Conservation (phyloP, 2,888 invertebrate species). For the Philereme transversata region DNA sequence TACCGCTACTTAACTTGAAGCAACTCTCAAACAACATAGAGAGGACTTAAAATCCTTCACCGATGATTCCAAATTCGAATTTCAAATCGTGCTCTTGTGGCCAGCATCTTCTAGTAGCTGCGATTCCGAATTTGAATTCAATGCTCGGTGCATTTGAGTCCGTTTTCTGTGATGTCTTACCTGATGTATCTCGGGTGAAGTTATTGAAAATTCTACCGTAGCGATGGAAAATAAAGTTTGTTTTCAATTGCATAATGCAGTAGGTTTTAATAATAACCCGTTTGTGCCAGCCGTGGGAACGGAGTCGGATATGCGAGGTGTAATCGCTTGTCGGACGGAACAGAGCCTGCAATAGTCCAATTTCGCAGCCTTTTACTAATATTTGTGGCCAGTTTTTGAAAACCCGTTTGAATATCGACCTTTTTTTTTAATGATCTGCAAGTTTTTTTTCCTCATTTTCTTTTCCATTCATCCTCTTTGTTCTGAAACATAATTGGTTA, state of each 20-base stretch:
- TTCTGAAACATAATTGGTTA: constrained; percentile 13
- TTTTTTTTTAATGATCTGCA: constrained; percentile 8
- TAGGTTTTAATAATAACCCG: constrained; percentile 83
- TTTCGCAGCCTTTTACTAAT: constrained; percentile 83
- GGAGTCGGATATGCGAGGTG: constrained; percentile 81
- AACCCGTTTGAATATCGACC: constrained; percentile 35
- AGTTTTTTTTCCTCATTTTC: background rate
- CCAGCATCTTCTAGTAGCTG: constrained; percentile 59
- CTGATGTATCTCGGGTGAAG: constrained; percentile 50
- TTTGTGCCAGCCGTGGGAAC: constrained; percentile 82
- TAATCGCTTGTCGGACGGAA: constrained; percentile 79
- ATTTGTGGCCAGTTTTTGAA: constrained; percentile 67
- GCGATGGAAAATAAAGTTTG: constrained; percentile 45
- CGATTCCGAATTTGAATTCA: constrained; percentile 54
- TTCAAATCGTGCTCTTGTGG: constrained; percentile 77
- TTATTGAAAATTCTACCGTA: constrained; percentile 17
- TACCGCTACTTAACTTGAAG: constrained; percentile 75
- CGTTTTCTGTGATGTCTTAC: constrained; percentile 54
- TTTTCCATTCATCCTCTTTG: constrained; percentile 22
- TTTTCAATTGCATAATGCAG: constrained; percentile 51
- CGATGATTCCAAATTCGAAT: constrained; percentile 79
- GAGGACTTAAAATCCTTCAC: constrained; percentile 81
- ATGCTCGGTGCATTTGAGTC: constrained; percentile 59
- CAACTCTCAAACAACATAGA: constrained; percentile 73
- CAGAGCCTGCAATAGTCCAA: constrained; percentile 81